phyloP scores from a whole-genome alignment of 2,888 invertebrate species.

The Adela reaumurella region DNA sequence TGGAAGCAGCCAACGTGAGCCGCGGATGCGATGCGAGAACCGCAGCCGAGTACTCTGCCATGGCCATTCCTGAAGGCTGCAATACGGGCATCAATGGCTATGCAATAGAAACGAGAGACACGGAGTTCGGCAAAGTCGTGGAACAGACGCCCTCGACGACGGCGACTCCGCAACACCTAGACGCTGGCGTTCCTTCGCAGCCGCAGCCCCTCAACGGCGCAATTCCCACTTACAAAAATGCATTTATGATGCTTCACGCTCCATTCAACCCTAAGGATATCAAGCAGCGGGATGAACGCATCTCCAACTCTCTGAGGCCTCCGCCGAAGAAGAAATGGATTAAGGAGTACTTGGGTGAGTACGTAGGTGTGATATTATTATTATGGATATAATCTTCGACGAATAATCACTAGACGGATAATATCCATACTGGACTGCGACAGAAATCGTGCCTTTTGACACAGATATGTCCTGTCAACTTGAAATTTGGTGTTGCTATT shows the following conservation, averaged over 20 bases:
- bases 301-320: slow-evolving; percentile 20
- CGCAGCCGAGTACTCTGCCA: slow-evolving; percentile 11
- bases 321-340: slow-evolving; percentile 76
- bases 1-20: slow-evolving; percentile 45
- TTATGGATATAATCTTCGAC: no score
- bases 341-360: slow-evolving; percentile 62
- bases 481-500: no score
- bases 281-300: slow-evolving; percentile 22
- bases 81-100: slow-evolving; percentile 38
- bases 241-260: no score
- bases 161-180: no score
- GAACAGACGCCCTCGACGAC: slow-evolving; percentile 40
- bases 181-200: no score
- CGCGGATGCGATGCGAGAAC: slow-evolving; percentile 31
- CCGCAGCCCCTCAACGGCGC: slow-evolving; percentile 18
- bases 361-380: background rate
- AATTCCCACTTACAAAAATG: slow-evolving; percentile 7
- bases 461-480: no score
- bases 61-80: slow-evolving; percentile 24
- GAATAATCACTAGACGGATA: no score
- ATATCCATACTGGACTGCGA: no score
- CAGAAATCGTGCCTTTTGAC: no score
- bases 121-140: slow-evolving; percentile 40
- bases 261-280: slow-evolving; percentile 17
- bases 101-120: slow-evolving; percentile 40